Evolutionary conservation across 1,140 invertebrate species (phyloP), one percentile per base, ranked within the genome.

Genomic region (Trinorchestia longiramus): DNA sequence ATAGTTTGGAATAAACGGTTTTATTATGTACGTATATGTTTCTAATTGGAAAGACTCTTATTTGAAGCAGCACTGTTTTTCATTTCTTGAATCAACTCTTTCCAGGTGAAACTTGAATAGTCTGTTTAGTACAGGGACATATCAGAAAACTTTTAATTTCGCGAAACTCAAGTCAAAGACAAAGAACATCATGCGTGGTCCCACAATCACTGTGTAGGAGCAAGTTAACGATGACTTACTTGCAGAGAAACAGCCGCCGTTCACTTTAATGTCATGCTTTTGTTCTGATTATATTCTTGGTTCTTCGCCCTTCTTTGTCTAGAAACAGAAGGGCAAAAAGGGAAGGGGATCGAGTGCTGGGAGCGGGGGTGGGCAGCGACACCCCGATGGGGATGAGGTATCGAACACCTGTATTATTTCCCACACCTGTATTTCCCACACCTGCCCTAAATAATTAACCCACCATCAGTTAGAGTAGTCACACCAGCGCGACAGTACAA

Each of bases 261-360:
- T 15, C 41, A 4, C 6, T 42, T 90, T 90, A 90, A 19, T 90
- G n/a, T 15, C 88, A 90, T 8, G 43, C 6, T 94, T 94, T 94
- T 94, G 92, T 43, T 47, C 40, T 94, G 40, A 91, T 91, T 44
- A 11, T 91, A 43, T 42, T 40, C 47, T 44, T 47, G 43, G 43
- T 94, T 94, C 44, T 45, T 94, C 44, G 43, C 43, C 40, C 92
- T 94, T 94, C 43, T 47, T 44, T 45, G 44, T 94, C 44, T 43
- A 94, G 44, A 94, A 94, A 94, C 92, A 94, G 92, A 94, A 45
- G 44, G 92, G 92, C 92, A 94, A 94, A 94, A 94, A 94, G 92
- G 92, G 92, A 94, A 94, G 92, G 92, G 92, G 92, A 94, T 15
- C 92, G 43, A 94, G 92, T 45, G 92, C 92, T 43, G 92, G 92